phyloP scores from a whole-genome alignment of 2,888 invertebrate genomes.

The Choreutis nemorana region DNA sequence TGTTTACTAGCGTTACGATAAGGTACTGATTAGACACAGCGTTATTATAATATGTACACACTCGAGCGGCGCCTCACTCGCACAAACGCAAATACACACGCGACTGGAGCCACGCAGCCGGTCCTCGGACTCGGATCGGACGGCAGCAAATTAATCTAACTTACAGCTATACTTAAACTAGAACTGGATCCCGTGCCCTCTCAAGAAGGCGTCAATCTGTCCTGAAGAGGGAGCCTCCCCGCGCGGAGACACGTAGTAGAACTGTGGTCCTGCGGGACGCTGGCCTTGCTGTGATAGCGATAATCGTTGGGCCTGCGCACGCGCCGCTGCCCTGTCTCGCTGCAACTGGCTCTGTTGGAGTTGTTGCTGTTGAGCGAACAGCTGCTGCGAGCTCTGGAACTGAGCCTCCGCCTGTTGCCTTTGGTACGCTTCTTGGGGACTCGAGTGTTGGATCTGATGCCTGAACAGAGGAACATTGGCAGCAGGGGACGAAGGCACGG shows the following conservation, averaged over 20 bases:
- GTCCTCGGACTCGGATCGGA: slow-evolving; percentile 25
- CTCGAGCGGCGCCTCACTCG: slow-evolving; percentile 31
- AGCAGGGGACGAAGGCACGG: slow-evolving; percentile 33
- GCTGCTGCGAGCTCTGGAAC: slow-evolving; percentile 70
- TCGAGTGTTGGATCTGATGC: slow-evolving; percentile 44
- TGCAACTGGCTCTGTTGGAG: slow-evolving; percentile 73
- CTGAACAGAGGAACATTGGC: slow-evolving; percentile 55
- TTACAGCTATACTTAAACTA: slow-evolving; percentile 37
- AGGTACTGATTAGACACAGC: slow-evolving; percentile 55
- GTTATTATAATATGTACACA: slow-evolving; percentile 40
- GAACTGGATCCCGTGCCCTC: slow-evolving; percentile 74
- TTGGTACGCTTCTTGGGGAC: slow-evolving; percentile 61
- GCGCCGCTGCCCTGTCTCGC: slow-evolving; percentile 62
- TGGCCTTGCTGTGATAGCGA: slow-evolving; percentile 29
- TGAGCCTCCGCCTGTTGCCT: slow-evolving; percentile 69
- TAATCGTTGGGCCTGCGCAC: slow-evolving; percentile 55
- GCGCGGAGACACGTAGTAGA: slow-evolving; percentile 68
- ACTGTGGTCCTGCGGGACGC: slow-evolving; percentile 37
- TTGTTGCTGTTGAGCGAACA: slow-evolving; percentile 73
- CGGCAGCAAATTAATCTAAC: slow-evolving; percentile 32
- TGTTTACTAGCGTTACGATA: slow-evolving; percentile 34
- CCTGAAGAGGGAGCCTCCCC: slow-evolving; percentile 65
- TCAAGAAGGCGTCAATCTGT: slow-evolving; percentile 82
- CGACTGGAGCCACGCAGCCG: too few species aligned
- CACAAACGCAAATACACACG: slow-evolving; percentile 20